phyloP scores from a whole-genome alignment of 2,113 vertebrate species.

The Oreochromis aureus region DNA sequence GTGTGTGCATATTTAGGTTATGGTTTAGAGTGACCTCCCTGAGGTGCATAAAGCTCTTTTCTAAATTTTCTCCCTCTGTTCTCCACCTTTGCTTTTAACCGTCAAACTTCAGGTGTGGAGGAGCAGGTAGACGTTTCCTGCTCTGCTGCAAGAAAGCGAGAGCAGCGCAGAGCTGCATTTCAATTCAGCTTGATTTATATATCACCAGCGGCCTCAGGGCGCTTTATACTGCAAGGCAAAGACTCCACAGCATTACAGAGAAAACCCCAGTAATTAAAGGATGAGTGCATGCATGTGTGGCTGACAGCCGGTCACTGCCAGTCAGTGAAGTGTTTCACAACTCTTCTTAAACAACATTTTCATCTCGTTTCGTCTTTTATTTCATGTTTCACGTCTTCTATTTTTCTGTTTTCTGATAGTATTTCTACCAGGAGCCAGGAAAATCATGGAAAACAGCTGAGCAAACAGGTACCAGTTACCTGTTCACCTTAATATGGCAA shows the following conservation, averaged over 20 bases:
- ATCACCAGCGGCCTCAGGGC: neutral
- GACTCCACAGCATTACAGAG: neutral
- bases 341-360: neutral
- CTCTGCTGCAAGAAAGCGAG: neutral
- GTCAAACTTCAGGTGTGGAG: neutral
- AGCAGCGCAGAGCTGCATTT: neutral
- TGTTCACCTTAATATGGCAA: neutral
- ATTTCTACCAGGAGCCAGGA: neutral
- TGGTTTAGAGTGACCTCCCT: neutral
- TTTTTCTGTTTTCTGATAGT: neutral
- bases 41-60: neutral
- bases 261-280: neutral
- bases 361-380: neutral
- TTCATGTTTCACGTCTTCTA: neutral
- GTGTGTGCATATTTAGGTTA: neutral
- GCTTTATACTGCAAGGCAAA: neutral
- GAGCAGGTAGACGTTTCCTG: neutral
- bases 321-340: neutral
- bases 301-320: neutral
- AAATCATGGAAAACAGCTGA: neutral
- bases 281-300: neutral
- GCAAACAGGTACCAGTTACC: neutral
- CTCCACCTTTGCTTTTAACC: neutral
- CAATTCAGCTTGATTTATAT: neutral
- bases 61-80: neutral